A percentile compares a stretch with the other conserved stretches of the same genome.
Conservation (phyloP, 2,797 vertebrate species). For the Coregonus ussuriensis region DNA sequence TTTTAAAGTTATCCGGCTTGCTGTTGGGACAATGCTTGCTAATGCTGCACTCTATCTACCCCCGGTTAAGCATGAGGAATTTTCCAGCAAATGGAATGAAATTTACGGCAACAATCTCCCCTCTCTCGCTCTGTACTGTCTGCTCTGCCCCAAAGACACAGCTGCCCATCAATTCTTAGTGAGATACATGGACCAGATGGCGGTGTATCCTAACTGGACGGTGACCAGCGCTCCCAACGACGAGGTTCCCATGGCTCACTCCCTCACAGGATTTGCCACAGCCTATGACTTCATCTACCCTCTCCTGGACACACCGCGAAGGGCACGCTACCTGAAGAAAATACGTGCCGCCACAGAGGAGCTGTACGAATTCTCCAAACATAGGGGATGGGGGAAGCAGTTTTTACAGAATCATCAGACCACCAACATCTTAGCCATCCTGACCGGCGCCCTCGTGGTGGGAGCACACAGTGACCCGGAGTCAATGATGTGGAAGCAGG, state of each 20-base stretch:
- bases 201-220: slow-evolving; percentile 91
- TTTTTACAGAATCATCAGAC: slow-evolving; percentile 96
- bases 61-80: slow-evolving; percentile 87
- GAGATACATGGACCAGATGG: slow-evolving; percentile 95
- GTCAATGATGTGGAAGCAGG: slow-evolving; percentile 90
- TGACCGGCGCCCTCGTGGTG: slow-evolving; percentile 88
- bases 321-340: slow-evolving; percentile 83
- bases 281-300: slow-evolving; percentile 93
- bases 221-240: slow-evolving; percentile 90
- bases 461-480: slow-evolving; percentile 77
- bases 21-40: slow-evolving; percentile 87
- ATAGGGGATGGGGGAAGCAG: slow-evolving; percentile 93
- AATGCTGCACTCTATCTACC: slow-evolving; percentile 88
- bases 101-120: slow-evolving; percentile 97
- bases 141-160: slow-evolving; percentile 90
- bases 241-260: slow-evolving; percentile 91
- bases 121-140: slow-evolving; percentile 91
- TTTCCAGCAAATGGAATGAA: slow-evolving; percentile 97
- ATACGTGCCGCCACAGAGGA: slow-evolving; percentile 82
- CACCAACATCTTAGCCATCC: slow-evolving; percentile 90
- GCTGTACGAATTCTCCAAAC: slow-evolving; percentile 88
- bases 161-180: slow-evolving; percentile 86
- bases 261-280: slow-evolving; percentile 94
- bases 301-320: slow-evolving; percentile 78
- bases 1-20: slow-evolving; percentile 87